A percentile compares a stretch with the other conserved stretches of the same genome.
These are phyloP conservation scores for Lycaon pictus DNA, from an alignment of 2,113 vertebrate species.

Conservation along the genomic window DNA sequence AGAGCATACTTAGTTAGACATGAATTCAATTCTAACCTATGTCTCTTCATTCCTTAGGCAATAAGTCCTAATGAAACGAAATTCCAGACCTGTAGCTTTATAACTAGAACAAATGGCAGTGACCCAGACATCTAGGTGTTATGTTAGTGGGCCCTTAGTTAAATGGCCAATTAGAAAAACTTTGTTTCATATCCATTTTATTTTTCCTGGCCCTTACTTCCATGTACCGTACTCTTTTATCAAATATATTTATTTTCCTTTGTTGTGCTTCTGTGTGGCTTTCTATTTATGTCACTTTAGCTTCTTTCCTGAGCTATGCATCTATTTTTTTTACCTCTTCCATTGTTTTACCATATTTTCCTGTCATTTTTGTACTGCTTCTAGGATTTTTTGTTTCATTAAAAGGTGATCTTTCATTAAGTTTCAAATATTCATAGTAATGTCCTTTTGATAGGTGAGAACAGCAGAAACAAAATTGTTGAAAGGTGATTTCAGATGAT, in stretches of 20 bases:
- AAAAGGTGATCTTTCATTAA: not conserved
- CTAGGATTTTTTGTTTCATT: not conserved
- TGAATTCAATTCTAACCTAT: not conserved
- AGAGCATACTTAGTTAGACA: not conserved
- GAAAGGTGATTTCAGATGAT: not conserved
- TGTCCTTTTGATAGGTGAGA: not conserved
- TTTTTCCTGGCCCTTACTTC: not conserved
- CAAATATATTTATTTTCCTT: not conserved
- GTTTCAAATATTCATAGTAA: not conserved
- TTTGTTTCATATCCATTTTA: not conserved
- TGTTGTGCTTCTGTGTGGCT: not conserved
- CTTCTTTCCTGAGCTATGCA: not conserved
- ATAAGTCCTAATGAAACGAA: not conserved
- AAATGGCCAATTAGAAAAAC: not conserved
- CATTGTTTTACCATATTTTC: not conserved
- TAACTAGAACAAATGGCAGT: not conserved
- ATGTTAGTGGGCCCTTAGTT: not conserved
- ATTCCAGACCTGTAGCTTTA: not conserved
- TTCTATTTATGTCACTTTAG: not conserved
- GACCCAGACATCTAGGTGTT: not conserved
- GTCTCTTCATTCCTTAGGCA: not conserved
- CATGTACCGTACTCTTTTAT: not conserved
- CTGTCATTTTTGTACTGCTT: not conserved
- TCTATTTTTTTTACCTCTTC: not conserved
- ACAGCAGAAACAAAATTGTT: not conserved